Base-by-base conservation (phyloP, 1,140 invertebrate species). In the Coboldia fuscipes region DNA sequence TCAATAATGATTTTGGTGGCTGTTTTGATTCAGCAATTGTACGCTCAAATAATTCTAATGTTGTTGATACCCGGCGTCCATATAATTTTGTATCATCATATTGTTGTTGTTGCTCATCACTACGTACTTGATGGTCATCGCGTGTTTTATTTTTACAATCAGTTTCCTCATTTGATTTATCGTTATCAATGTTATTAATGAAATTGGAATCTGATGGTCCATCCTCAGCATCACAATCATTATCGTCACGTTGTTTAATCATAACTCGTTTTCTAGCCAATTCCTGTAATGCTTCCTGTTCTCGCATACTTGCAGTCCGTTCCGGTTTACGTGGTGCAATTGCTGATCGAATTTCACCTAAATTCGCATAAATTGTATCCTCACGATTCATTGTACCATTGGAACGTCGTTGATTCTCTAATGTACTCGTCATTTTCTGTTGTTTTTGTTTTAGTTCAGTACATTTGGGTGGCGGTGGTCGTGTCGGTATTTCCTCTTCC, bases 241-340 rank as follows among this genome's bases (percentile, higher is more conserved):
- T 56, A 33, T 60, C 57, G 31, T 60, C 55, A 28, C 56, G 51
- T 30, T 56, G 50, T 17, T 29, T 29, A 29, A 8, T 29, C 7
- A 7, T 24, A 6, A 29, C 53, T 42, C 41, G 56, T 57, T 55
- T 65, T 46, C 42, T 63, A 21, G 66, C 58, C 34, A 70, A 52
- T 44, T 70, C 68, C 42, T 69, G 48, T 40, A 65, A 64, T 5
- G 67, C 66, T 48, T 72, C 70, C 33, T 68, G 52, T 50, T 81
- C 76, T 44, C 76, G 62, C 72, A 82, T 76, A 48, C 78, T 82
- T 6, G 76, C 75, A 14, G 77, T 81, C 40, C 80, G 61, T 48
- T 81, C 75, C 6, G 80, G 80, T 56, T 84, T 84, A 22, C 70
- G 52, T 8, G 72, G 75, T 30, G 75, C 72, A 34, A 83, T 65